Conservation (phyloP, 2,888 invertebrate genomes). For the Drosophila crucigera region DNA sequence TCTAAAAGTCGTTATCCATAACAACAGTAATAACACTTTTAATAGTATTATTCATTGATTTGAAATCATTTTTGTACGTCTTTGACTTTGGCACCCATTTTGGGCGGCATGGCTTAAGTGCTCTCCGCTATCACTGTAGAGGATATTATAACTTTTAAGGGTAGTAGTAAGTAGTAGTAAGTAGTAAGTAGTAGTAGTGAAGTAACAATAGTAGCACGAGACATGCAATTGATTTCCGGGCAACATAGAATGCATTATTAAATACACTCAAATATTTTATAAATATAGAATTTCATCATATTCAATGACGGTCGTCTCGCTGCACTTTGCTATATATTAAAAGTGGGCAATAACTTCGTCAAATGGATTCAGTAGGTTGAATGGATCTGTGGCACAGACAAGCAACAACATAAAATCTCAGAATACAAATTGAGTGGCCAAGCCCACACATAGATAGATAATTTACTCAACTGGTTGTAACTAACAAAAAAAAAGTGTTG, state of each 20-base stretch:
- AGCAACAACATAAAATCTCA: constrained; percentile 26
- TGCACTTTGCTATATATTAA: constrained; percentile 30
- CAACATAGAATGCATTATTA: constrained; percentile 49
- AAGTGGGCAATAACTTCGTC: constrained; percentile 16
- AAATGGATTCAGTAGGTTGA: constrained; percentile 49
- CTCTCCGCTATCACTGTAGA: not conserved
- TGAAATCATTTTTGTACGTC: constrained; percentile 51
- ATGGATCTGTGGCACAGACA: constrained; percentile 50
- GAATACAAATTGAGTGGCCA: constrained; percentile 25
- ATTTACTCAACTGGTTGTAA: constrained; percentile 15
- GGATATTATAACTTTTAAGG: not conserved
- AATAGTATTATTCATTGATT: constrained; percentile 50
- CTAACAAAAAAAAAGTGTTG: constrained; percentile 30
- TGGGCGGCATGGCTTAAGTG: constrained; percentile 25
- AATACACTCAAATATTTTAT: constrained; percentile 16
- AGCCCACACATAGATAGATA: constrained; percentile 6
- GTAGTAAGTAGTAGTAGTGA: too few relatives aligned
- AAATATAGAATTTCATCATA: constrained; percentile 40
- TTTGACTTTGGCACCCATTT: constrained; percentile 56
- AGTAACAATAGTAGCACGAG: constrained; percentile 28
- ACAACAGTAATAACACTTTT: not conserved
- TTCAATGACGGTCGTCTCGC: constrained; percentile 7
- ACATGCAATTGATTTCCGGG: constrained; percentile 52
- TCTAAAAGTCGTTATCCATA: constrained; percentile 31
- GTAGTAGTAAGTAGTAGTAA: too few relatives aligned